phyloP scores from a whole-genome alignment of 2,113 vertebrate genomes.

The Phyllostomus hastatus region DNA sequence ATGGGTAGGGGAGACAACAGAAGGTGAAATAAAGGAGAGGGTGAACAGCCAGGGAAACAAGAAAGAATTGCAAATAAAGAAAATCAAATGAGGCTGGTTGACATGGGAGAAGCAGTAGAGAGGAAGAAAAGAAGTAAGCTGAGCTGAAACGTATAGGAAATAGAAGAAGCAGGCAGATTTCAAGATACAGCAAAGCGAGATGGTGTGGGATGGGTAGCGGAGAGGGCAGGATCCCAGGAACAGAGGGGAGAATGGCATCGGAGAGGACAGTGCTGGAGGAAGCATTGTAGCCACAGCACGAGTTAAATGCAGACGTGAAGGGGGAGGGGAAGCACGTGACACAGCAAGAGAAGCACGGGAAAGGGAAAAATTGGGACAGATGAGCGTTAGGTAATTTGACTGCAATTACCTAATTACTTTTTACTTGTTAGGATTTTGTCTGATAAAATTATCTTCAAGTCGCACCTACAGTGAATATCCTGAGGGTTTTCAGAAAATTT shows the following conservation, averaged over 20 bases:
- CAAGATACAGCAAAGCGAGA: not conserved
- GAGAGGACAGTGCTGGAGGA: not conserved
- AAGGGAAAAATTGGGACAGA: not conserved
- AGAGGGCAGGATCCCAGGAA: not conserved
- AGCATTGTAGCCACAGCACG: not conserved
- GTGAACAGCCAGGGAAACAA: not conserved
- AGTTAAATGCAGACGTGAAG: not conserved
- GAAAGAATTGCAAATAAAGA: not conserved
- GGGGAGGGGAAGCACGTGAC: not conserved
- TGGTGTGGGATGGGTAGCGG: not conserved
- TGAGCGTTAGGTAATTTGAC: not conserved
- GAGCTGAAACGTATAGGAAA: not conserved
- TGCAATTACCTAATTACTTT: not conserved
- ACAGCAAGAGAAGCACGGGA: not conserved
- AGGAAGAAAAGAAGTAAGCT: not conserved
- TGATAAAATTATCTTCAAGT: not conserved
- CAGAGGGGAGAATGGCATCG: not conserved
- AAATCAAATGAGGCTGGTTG: not conserved
- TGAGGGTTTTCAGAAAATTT: not conserved
- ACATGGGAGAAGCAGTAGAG: not conserved
- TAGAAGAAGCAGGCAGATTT: not conserved
- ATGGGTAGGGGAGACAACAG: not conserved
- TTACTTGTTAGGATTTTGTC: not conserved
- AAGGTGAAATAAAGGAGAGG: not conserved
- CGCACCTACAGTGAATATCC: not conserved